Evolutionary conservation across 2,113 vertebrate genomes (phyloP).

Genomic region (Coptodon bakossiorum): DNA sequence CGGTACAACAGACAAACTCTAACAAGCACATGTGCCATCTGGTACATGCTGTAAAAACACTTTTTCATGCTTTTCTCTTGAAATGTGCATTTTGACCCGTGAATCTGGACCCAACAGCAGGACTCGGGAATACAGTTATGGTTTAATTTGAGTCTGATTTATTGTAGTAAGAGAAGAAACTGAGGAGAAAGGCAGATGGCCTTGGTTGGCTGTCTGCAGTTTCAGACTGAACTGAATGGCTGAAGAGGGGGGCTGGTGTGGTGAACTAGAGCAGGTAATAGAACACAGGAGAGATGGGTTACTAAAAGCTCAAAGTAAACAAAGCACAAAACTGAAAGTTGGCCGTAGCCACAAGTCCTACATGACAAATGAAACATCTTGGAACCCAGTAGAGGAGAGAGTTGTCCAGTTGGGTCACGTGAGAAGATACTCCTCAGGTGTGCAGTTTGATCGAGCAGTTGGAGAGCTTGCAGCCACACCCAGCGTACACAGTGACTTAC

Average conservation of each 20-base stretch:
- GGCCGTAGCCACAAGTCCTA: accelerated
- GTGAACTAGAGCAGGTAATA: background rate
- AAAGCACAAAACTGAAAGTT: background rate
- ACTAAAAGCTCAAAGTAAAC: background rate
- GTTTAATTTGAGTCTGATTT: background rate
- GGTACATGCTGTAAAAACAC: background rate
- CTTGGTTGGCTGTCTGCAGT: background rate
- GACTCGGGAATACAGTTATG: background rate
- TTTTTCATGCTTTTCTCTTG: background rate
- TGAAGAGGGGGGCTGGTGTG: background rate
- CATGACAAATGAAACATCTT: background rate
- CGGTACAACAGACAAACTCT: background rate
- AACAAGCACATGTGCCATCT: background rate
- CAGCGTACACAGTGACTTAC: background rate
- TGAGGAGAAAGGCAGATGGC: background rate
- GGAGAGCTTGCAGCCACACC: background rate
- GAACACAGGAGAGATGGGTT: background rate
- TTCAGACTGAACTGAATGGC: background rate
- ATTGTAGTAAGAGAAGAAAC: background rate
- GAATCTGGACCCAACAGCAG: background rate
- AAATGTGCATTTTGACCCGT: background rate
- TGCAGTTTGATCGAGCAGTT: accelerated
- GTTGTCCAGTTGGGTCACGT: background rate
- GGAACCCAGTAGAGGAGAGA: accelerated
- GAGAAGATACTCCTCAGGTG: background rate